phyloP scores from a whole-genome alignment of 2,888 invertebrate genomes.

The Belgica antarctica region DNA sequence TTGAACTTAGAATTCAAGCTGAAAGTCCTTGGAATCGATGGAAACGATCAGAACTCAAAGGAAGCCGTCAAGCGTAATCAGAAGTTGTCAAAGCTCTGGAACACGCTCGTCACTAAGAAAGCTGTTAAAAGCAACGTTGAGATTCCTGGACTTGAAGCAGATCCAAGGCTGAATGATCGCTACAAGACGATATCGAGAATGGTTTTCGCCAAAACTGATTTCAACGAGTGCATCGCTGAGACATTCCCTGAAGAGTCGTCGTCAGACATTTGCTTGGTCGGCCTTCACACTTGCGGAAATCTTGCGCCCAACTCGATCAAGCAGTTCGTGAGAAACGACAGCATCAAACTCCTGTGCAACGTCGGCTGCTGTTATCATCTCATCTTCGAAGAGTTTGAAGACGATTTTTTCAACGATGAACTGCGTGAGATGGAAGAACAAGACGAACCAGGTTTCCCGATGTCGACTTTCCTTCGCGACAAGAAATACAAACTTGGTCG shows the following conservation, averaged over 20 bases:
- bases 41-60: slow-evolving; percentile 64
- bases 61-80: slow-evolving; percentile 61
- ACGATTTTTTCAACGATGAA: slow-evolving; percentile 51
- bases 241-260: slow-evolving; percentile 23
- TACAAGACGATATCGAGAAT: slow-evolving; percentile 24
- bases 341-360: slow-evolving; percentile 66
- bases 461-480: slow-evolving; percentile 62
- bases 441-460: slow-evolving; percentile 62
- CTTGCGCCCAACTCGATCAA: slow-evolving; percentile 70
- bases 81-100: slow-evolving; percentile 47
- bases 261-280: slow-evolving; percentile 60
- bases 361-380: slow-evolving; percentile 91
- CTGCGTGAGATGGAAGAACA: slow-evolving; percentile 49
- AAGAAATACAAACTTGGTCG: slow-evolving; percentile 61
- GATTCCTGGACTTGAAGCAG: background rate
- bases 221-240: background rate
- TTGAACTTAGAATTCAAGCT: slow-evolving; percentile 68
- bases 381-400: slow-evolving; percentile 61
- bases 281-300: slow-evolving; percentile 88
- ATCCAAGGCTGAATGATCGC: background rate
- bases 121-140: background rate
- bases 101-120: slow-evolving; percentile 14
- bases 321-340: slow-evolving; percentile 61
- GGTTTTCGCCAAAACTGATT: slow-evolving; percentile 30
- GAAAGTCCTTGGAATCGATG: slow-evolving; percentile 79